phyloP scores from a whole-genome alignment of 2,113 vertebrate genomes.

The Psilopsiagon aymara region DNA sequence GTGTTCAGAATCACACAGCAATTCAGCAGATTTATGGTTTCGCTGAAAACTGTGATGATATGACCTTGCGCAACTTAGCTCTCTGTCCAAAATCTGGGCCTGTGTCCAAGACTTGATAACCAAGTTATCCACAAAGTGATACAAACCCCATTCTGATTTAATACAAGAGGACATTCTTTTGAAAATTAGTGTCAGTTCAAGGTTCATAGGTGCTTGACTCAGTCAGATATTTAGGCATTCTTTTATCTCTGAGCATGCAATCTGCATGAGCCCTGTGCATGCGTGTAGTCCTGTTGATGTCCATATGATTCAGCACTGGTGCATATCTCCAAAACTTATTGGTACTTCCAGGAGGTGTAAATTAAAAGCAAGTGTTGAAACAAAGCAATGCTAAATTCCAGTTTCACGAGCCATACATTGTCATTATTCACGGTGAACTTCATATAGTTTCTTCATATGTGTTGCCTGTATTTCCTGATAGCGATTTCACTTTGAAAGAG shows the following conservation, averaged over 20 bases:
- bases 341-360: background rate
- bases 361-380: background rate
- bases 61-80: background rate
- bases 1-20: background rate
- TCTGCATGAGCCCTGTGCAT: background rate
- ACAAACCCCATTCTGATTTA: background rate
- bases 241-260: background rate
- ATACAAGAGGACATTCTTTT: conserved; percentile 7
- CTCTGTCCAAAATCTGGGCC: background rate
- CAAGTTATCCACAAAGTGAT: background rate
- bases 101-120: background rate
- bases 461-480: background rate
- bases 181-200: conserved; percentile 29
- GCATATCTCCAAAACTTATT: background rate
- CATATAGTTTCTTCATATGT: background rate
- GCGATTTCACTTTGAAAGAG: background rate
- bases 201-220: background rate
- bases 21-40: conserved; percentile 12
- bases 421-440: background rate
- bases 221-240: background rate
- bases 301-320: fast-evolving
- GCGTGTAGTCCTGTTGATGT: background rate
- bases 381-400: background rate
- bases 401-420: background rate
- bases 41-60: background rate